Evolutionary conservation across 2,797 vertebrate genomes (phyloP), one percentile per base, ranked within the genome.

Genomic region (Sebastes reedi): DNA sequence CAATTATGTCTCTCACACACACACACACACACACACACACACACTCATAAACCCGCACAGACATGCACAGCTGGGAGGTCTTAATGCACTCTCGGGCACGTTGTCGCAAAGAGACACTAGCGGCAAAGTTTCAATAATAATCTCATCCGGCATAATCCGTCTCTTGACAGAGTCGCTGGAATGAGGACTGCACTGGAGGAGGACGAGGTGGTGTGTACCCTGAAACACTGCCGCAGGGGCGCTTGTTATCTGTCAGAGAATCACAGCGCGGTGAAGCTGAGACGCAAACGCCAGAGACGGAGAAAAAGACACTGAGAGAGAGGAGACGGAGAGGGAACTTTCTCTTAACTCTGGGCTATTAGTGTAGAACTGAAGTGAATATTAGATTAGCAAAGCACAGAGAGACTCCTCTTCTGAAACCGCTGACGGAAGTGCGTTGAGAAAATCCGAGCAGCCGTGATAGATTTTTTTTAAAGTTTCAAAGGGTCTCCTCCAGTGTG

Each of bases 401-500:
- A 52, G 64, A 86, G 82, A 83, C 61, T 81, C 84, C 84, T 88
- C 80, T 42, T 42, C 72, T 82, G 70, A 72, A 85, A 50, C 67
- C 68, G 27, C 68, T 10, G 59, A 72, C 62, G 64, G 75, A 82
- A 69, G 36, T 14, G 55, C n/a, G 27, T 10, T 54, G 81, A 88
- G 79, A 75, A 76, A 76, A 79, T 67, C 22, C 65, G 72, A 82
- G 83, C 65, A 72, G 81, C 72, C 68, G 50, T 80, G 87, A 84
- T 81, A 70, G 84, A 90, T 80, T 59, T 72, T 87, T 34, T 8
- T 42, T 0, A 3, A 75, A 64, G 62, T 89, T 86, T 89, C 77
- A 89, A 89, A 67, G 85, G 80, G 89, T 73, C 22, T 81, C 86
- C 42, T 84, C 79, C 32, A n/a, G 75, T 36, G 80, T 85, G 91